phyloP scores from a whole-genome alignment of 2,888 invertebrate species.

The Heliconius cydno region DNA sequence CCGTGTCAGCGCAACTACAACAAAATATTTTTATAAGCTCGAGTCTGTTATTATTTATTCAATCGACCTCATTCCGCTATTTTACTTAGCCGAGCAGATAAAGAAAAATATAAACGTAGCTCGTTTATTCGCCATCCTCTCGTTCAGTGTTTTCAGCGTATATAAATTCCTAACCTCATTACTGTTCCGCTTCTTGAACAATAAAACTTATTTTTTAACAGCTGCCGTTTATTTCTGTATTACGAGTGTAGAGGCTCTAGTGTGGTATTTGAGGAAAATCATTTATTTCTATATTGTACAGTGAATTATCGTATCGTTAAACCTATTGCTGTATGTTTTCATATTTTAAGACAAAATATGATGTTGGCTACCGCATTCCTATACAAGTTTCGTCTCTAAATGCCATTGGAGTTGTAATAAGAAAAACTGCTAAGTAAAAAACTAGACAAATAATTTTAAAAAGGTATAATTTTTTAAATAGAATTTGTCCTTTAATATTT shows the following conservation, averaged over 20 bases:
- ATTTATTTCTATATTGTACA: constrained; percentile 5
- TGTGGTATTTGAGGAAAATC: constrained; percentile 21
- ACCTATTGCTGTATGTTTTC: background rate
- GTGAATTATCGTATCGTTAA: background rate
- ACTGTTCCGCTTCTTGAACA: constrained; percentile 42
- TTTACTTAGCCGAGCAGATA: constrained; percentile 40
- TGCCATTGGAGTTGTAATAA: background rate
- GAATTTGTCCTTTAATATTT: too few relatives aligned
- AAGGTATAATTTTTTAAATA: too few relatives aligned
- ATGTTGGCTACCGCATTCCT: too few relatives aligned
- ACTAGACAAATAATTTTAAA: background rate
- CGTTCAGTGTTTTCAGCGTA: constrained; percentile 42
- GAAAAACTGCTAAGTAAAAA: background rate
- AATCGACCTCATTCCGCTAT: constrained; percentile 35
- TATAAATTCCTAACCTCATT: constrained; percentile 46
- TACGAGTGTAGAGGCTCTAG: constrained; percentile 32
- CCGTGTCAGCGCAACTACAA: constrained; percentile 19
- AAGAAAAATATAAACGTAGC: constrained; percentile 43
- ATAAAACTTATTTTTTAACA: constrained; percentile 44
- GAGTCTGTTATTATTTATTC: constrained; percentile 30
- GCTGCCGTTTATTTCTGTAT: constrained; percentile 40
- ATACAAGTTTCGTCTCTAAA: too few relatives aligned
- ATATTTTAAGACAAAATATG: too few relatives aligned
- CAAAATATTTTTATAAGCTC: constrained; percentile 25
- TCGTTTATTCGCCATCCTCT: constrained; percentile 42